Percentiles rank a stretch among this genome's conserved stretches.
These are phyloP conservation scores for Urophycis tenuis DNA, from an alignment of 2,797 vertebrate genomes.

Conservation along the genomic window DNA sequence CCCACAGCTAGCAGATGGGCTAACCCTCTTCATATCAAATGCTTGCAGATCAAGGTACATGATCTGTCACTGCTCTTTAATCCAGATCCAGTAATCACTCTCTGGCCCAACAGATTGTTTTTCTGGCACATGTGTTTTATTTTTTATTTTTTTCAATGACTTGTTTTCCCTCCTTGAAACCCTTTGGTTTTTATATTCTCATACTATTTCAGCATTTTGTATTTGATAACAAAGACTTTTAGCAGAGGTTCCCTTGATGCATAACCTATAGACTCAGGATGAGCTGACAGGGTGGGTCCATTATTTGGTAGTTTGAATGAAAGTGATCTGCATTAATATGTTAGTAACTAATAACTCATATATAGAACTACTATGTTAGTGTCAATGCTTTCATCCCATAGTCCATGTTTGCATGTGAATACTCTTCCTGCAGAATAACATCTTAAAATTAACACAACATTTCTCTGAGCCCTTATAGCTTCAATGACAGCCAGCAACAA, in stretches of 20 bases:
- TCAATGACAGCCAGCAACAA: no score
- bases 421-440: no score
- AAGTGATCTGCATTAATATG: neutral
- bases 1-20: neutral
- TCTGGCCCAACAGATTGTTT: neutral
- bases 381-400: neutral
- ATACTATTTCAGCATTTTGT: neutral
- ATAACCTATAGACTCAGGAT: neutral
- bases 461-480: neutral
- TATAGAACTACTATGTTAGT: no score
- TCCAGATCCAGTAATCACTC: conserved; percentile 23
- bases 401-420: no score
- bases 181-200: neutral
- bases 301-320: neutral
- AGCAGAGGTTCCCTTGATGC: neutral
- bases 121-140: neutral
- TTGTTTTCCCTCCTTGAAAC: neutral
- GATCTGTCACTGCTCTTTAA: conserved; percentile 17
- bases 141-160: conserved; percentile 8
- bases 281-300: neutral
- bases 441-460: no score
- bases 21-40: conserved; percentile 13
- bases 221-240: conserved; percentile 12
- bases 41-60: conserved; percentile 5
- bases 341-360: no score